Base-by-base conservation (phyloP, 2,113 vertebrate species). In the Sceloporus undulatus region DNA sequence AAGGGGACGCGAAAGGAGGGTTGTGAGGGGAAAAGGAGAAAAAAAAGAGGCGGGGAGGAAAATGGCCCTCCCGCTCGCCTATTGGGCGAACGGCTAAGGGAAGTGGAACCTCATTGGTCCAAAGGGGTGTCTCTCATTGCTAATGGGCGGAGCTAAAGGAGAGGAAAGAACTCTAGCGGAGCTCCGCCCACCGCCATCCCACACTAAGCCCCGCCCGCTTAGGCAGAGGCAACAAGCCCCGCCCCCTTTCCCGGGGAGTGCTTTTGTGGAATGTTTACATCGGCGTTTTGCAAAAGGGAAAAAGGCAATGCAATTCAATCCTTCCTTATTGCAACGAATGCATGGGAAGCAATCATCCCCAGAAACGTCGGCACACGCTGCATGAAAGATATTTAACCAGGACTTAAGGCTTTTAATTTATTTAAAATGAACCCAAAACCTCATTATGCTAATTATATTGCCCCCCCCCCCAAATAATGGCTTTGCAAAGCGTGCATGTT, bases 201-300 rank as follows among this genome's bases (percentile, higher is more conserved):
- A 16, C 75, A 40, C 68, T 48, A 85, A 66, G 54, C 85, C 65
- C 70, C 88, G 86, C 91, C 92, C n/a, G 13, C 71, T 5, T 2
- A 18, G 2, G 9, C 0, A 2, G 8, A 5, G 7, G 34, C 34
- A 2, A 16, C 4, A 89, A 65, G 77, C 90, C 86, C 71, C 92
- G 42, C 93, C 92, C 89, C 84, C 82, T 25, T 90, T 65, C 73
- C 21, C 7, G 85, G 79, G 42, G 91, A 91, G 88, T 87, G 87
- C 93, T 92, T 93, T 93, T 94, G 93, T 94, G 93, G 91, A 85
- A 88, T 94, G 93, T 94, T 94, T 94, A 93, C 88, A 94, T 94
- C 88, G 85, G 79, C 59, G 11, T 48, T 48, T 34, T 48, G 42
- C 42, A 48, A 6, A 48, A 48, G 6, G 42, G 42, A 48, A 48